A percentile compares a stretch with the other conserved stretches of the same genome.
These are phyloP conservation scores for Ianthella basta DNA, from an alignment of 37 sponge, comb jelly and placozoan genomes.

Conservation along the genomic window DNA sequence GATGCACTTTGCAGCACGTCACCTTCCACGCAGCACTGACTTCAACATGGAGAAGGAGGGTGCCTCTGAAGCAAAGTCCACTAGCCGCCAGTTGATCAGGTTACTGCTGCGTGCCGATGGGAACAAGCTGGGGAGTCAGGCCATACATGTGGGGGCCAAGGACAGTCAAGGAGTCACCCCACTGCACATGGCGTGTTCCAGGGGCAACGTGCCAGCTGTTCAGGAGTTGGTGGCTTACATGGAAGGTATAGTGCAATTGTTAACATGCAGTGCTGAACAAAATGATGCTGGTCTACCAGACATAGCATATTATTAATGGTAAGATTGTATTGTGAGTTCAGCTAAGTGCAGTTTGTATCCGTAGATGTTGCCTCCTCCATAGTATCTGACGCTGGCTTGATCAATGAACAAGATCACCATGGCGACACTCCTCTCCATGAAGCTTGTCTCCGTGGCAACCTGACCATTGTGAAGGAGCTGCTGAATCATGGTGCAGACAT, in stretches of 20 bases:
- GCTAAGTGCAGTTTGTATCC: too few species aligned
- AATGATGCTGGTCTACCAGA: too few species aligned
- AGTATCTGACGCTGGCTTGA: not conserved
- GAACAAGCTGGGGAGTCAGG: conserved; percentile 12
- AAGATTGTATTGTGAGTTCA: too few species aligned
- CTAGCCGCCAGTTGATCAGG: conserved; percentile 39
- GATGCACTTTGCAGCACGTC: conserved; percentile 83
- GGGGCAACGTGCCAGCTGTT: conserved; percentile 73
- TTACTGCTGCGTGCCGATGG: conserved; percentile 32
- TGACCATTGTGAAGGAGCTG: conserved; percentile 66
- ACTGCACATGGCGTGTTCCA: conserved; percentile 78
- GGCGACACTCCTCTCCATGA: conserved; percentile 82
- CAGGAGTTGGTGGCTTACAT: conserved; percentile 40
- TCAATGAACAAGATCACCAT: conserved; percentile 58
- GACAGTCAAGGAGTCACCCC: conserved; percentile 79
- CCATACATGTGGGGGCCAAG: conserved; percentile 18
- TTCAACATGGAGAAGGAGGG: not conserved
- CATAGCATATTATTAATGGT: too few species aligned
- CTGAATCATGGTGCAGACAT: conserved; percentile 38
- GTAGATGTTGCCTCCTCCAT: too few species aligned
- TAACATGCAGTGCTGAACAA: not conserved
- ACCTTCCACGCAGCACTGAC: conserved; percentile 53
- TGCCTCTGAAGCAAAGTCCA: conserved; percentile 33
- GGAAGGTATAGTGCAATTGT: conserved; percentile 30
- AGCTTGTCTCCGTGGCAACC: conserved; percentile 68